Base-by-base conservation (phyloP, 1,140 invertebrate species). In the Wiebesia pumilae region DNA sequence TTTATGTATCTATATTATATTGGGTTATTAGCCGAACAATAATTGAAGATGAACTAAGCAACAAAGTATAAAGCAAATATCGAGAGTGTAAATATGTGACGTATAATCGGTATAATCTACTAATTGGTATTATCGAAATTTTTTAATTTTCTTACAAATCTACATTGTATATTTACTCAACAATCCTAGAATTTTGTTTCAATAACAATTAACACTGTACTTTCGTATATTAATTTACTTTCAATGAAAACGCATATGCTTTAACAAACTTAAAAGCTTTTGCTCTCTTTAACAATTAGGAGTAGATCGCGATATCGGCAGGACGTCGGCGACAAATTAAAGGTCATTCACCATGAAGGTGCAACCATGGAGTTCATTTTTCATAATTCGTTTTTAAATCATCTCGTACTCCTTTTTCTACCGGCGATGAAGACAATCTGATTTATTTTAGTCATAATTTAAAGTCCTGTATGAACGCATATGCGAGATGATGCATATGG, bases 121-220 rank as follows among this genome's bases (percentile, higher is more conserved):
- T 75, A 75, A 75, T 73, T 40, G 30, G 30, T 30, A n/a, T 33
- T 54, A 77, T 78, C 47, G 6, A 83, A 69, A 75, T 38, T 65
- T 38, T 43, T 19, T 40, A 82, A 86, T 86, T 86, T 86, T 86
- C 85, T 86, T 86, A 86, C 85, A 86, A 86, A 86, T 86, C 79
- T 81, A 27, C 27, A 62, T 12, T 1, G 21, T 24, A 30, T 33
- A n/a, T 51, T 81, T 81, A 3, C 7, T 85, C 71, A 67, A 62
- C 24, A 54, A 75, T 73, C 30, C 33, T 75, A 62, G 73, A 81
- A 4, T n/a, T 75, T 58, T 35, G 21, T 69, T 62, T 54, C 62
- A 1, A 54, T 14, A 58, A 62, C 0, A 7, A 58, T 78, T 84
- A 84, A n/a, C 40, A 62, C 27, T 62, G 3, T 62, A 62, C 24